phyloP scores from a whole-genome alignment of 2,888 invertebrate genomes.

The Tridacna gigas region DNA sequence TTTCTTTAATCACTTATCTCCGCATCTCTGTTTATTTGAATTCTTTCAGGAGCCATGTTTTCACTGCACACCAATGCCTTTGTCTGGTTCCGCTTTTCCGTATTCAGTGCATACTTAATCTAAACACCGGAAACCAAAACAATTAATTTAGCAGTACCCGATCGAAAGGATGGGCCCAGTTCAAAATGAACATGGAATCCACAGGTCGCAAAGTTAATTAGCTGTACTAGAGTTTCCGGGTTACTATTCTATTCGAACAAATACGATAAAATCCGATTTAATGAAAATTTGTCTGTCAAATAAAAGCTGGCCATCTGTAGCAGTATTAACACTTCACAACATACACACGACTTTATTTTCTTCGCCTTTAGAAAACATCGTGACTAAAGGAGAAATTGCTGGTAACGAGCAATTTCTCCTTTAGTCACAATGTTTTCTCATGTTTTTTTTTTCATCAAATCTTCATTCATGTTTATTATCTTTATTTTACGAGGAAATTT shows the following conservation, averaged over 20 bases:
- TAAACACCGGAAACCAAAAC: too few species aligned
- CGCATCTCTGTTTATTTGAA: too few species aligned
- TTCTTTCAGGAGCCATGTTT: too few species aligned
- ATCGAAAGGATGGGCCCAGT: too few species aligned
- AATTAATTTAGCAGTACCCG: too few species aligned
- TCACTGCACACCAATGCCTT: too few species aligned
- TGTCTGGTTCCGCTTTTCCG: too few species aligned
- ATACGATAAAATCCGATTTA: constrained; percentile 21
- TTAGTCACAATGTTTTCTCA: not conserved
- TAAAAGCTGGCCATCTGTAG: constrained; percentile 8
- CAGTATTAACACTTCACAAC: not conserved
- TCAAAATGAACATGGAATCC: not conserved
- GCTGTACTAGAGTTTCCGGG: constrained; percentile 9
- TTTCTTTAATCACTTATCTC: too few species aligned
- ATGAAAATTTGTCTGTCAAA: constrained; percentile 2
- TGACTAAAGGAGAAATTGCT: not conserved
- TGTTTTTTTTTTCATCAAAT: too few species aligned
- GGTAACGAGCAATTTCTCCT: not conserved
- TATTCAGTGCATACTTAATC: too few species aligned
- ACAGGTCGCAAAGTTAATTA: constrained; percentile 9
- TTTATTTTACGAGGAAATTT: too few species aligned
- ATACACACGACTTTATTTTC: not conserved
- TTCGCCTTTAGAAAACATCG: not conserved
- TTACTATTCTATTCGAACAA: constrained; percentile 8
- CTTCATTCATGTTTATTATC: too few species aligned